Evolutionary conservation across 1,140 invertebrate species (phyloP).

Genomic region (Prorops nasuta): DNA sequence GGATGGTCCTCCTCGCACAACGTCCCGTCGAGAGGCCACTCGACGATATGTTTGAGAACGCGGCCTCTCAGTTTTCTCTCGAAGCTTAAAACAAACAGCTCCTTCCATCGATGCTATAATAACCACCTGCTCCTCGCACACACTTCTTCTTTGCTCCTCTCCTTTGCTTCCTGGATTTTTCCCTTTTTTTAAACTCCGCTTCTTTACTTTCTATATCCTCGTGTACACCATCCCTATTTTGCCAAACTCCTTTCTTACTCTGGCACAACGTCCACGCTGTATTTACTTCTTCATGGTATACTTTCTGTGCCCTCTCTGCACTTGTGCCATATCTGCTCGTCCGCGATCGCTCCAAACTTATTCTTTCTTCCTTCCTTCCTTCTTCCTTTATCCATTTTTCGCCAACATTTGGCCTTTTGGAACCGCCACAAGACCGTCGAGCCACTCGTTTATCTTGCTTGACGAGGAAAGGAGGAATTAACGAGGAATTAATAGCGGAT

Average conservation of each 20-base stretch:
- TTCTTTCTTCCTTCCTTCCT: slow-evolving; percentile 10
- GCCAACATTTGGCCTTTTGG: background rate
- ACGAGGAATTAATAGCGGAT: slow-evolving; percentile 58
- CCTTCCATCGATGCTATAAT: slow-evolving; percentile 38
- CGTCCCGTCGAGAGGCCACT: slow-evolving; percentile 46
- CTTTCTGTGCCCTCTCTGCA: no score
- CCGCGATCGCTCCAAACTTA: no score
- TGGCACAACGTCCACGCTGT: no score
- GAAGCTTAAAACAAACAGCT: slow-evolving; percentile 37
- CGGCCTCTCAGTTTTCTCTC: slow-evolving; percentile 38
- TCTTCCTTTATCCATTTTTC: background rate
- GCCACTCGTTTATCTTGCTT: slow-evolving; percentile 57
- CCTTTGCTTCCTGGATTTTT: background rate
- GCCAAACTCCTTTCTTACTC: no score
- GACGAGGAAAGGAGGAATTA: slow-evolving; percentile 59
- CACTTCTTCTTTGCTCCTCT: slow-evolving; percentile 2
- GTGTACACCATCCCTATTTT: background rate
- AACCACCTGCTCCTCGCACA: slow-evolving; percentile 22
- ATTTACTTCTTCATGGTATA: no score
- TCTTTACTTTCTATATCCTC: background rate
- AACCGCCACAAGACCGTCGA: slow-evolving; percentile 35
- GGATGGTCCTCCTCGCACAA: slow-evolving; percentile 30
- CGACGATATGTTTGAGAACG: slow-evolving; percentile 38
- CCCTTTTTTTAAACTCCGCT: background rate
- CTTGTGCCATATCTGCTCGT: no score